These are phyloP conservation scores for Enteromius viviparus DNA, from an alignment of 2,797 vertebrate species.

Conservation along the genomic window DNA sequence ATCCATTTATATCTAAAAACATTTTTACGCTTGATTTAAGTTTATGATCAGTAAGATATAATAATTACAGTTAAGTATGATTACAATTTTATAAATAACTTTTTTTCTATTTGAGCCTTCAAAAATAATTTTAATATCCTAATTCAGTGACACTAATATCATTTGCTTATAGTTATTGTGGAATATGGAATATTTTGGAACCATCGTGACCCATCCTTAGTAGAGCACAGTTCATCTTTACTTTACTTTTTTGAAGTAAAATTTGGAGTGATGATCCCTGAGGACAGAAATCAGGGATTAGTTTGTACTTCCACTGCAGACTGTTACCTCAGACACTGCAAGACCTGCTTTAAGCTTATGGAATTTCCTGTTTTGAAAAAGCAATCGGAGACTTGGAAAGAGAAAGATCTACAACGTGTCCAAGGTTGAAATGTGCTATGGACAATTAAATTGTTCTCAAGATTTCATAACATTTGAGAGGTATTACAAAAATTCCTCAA, in stretches of 20 bases:
- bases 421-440: slow-evolving; percentile 16
- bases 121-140: not conserved
- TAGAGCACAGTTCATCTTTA: not conserved
- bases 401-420: not conserved
- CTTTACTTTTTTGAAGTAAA: not conserved
- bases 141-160: not conserved
- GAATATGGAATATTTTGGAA: not conserved
- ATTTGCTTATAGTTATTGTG: not conserved
- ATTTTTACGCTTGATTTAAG: no score
- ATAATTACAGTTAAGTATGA: no score
- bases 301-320: slow-evolving; percentile 16
- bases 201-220: not conserved
- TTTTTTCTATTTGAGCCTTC: not conserved
- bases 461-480: slow-evolving; percentile 3
- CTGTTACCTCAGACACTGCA: slow-evolving; percentile 16
- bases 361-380: slow-evolving; percentile 63
- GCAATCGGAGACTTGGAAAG: slow-evolving; percentile 13
- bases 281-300: not conserved
- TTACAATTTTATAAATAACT: not conserved
- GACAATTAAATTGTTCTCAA: slow-evolving; percentile 30
- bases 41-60: no score
- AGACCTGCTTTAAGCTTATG: slow-evolving; percentile 34
- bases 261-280: not conserved
- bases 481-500: no score
- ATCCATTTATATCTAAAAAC: no score